phyloP scores from a whole-genome alignment of 2,797 vertebrate genomes.

The Hypotaenidia okinawae region DNA sequence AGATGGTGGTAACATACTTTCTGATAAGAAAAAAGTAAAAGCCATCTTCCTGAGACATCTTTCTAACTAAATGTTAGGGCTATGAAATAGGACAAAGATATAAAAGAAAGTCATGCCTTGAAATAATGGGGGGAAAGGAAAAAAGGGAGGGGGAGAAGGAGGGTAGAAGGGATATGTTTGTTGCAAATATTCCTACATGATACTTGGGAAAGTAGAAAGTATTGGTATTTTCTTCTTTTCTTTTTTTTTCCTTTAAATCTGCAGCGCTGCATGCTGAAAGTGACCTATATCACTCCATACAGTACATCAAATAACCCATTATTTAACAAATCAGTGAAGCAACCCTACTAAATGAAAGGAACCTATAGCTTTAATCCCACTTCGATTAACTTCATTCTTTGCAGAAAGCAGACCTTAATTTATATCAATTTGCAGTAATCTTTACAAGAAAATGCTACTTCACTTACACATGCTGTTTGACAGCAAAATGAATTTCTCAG shows the following conservation, averaged over 20 bases:
- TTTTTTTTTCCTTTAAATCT: conserved; percentile 27
- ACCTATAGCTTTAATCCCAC: conserved; percentile 74
- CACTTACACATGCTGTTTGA: conserved; percentile 73
- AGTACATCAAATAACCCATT: conserved; percentile 76
- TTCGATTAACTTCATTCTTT: conserved; percentile 75
- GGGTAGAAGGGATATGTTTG: background rate
- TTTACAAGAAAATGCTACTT: conserved; percentile 76
- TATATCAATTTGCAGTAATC: conserved; percentile 78
- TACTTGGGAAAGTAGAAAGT: conserved; percentile 10
- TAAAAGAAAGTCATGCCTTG: background rate
- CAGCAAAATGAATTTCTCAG: conserved; percentile 76
- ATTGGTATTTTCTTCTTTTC: conserved; percentile 4
- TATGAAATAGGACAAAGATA: background rate
- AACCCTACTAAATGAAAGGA: conserved; percentile 74
- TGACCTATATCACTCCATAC: conserved; percentile 72
- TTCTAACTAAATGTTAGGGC: background rate
- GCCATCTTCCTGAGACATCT: background rate
- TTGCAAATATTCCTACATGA: background rate
- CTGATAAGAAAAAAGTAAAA: background rate
- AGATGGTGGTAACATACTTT: background rate
- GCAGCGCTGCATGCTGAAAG: conserved; percentile 59
- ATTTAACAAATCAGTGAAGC: conserved; percentile 79
- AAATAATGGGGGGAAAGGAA: background rate
- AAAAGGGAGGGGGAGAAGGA: too few species aligned
- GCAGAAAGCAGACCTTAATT: conserved; percentile 75